phyloP scores from a whole-genome alignment of 53 echinoderm and acorn worm genomes.

The Luidia sarsii region DNA sequence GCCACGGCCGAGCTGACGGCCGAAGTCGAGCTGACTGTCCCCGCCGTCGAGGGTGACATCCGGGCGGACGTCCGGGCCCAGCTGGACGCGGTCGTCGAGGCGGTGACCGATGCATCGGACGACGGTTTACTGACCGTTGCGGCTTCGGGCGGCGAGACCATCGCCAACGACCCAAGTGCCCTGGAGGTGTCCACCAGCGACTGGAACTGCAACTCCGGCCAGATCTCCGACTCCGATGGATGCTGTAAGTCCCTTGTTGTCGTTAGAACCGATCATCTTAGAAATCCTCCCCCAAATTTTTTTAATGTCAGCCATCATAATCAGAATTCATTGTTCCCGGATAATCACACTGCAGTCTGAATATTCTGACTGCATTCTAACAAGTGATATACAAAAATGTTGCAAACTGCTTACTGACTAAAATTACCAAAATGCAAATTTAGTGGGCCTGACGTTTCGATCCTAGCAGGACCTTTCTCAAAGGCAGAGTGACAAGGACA shows the following conservation, averaged over 20 bases:
- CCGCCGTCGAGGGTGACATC: not conserved
- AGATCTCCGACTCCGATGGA: constrained; percentile 8
- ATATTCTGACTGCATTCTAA: no score
- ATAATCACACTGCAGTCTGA: no score
- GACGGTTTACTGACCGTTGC: constrained; percentile 8
- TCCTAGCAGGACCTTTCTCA: no score
- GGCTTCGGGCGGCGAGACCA: constrained; percentile 8
- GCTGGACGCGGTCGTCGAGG: constrained; percentile 29
- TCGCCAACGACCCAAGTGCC: not conserved
- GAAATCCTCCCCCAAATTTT: no score
- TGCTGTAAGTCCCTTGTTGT: constrained; percentile 53
- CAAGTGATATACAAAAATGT: no score
- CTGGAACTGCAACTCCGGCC: constrained; percentile 58
- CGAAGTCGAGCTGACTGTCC: constrained; percentile 55
- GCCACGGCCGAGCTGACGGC: constrained; percentile 47
- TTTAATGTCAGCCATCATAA: no score
- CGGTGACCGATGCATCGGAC: constrained; percentile 7
- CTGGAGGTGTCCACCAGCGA: constrained; percentile 5
- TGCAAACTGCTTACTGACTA: no score
- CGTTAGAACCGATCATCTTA: no score
- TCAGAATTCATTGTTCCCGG: no score
- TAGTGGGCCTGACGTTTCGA: no score
- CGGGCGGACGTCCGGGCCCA: not conserved
- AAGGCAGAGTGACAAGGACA: no score
- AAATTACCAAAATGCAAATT: no score